phyloP scores from a whole-genome alignment of 1,140 invertebrate genomes.

The Frieseomelitta varia region DNA sequence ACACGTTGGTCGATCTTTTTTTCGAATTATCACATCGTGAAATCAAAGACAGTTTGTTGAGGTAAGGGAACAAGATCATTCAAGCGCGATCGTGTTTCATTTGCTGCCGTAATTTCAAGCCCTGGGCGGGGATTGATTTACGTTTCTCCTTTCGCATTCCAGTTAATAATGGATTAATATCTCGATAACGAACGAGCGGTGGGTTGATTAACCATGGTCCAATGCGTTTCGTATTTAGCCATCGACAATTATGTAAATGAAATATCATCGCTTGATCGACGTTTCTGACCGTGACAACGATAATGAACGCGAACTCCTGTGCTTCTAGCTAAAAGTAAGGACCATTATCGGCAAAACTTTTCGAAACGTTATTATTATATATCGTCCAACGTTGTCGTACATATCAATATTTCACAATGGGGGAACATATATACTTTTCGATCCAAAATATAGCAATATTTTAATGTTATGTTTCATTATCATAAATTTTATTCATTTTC shows the following conservation, averaged over 20 bases:
- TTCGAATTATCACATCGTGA: too few species aligned
- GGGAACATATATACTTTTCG: slow-evolving; percentile 12
- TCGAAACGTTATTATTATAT: not conserved
- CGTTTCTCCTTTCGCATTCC: not conserved
- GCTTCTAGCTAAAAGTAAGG: not conserved
- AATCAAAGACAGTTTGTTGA: not conserved
- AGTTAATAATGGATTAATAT: slow-evolving; percentile 51
- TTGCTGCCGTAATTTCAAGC: not conserved
- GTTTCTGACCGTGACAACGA: not conserved
- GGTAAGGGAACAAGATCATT: slow-evolving; percentile 21
- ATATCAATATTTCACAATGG: not conserved
- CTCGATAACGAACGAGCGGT: slow-evolving; percentile 37
- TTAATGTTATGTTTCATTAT: not conserved
- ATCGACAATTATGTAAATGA: slow-evolving; percentile 51
- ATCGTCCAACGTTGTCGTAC: not conserved
- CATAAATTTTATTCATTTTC: too few species aligned
- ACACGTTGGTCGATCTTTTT: too few species aligned
- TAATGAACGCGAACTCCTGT: not conserved
- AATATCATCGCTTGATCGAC: slow-evolving; percentile 14
- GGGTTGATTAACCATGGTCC: slow-evolving; percentile 34
- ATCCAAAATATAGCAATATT: not conserved
- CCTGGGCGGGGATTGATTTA: slow-evolving; percentile 25
- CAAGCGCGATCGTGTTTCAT: slow-evolving; percentile 1
- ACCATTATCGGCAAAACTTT: not conserved
- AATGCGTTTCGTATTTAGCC: slow-evolving; percentile 33